phyloP scores from a whole-genome alignment of 2,888 invertebrate species.

The Drosophila melanosoma region DNA sequence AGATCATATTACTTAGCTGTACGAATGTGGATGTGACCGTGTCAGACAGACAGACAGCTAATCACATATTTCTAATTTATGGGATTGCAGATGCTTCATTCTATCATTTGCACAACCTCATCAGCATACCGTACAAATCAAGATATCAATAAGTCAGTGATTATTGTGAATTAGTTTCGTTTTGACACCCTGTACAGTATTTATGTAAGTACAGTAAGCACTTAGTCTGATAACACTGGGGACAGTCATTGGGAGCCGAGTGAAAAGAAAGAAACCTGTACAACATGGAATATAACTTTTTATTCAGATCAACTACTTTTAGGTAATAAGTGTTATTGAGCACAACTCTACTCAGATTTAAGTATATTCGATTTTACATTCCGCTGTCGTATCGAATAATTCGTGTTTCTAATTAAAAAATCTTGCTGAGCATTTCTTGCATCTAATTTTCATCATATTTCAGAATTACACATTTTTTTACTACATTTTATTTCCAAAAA shows the following conservation, averaged over 20 bases:
- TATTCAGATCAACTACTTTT: constrained; percentile 1
- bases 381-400: constrained; percentile 2
- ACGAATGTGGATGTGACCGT: neutral
- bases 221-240: neutral
- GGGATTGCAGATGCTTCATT: neutral
- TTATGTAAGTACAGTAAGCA: neutral
- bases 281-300: neutral
- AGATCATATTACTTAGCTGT: neutral
- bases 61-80: neutral
- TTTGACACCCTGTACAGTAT: neutral
- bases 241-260: neutral
- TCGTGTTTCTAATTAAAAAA: constrained; percentile 17
- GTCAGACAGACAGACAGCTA: neutral
- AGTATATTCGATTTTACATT: neutral
- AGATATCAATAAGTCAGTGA: neutral
- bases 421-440: constrained; percentile 2
- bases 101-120: neutral
- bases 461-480: constrained; percentile 20
- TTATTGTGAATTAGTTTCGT: neutral
- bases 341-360: neutral
- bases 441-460: constrained; percentile 19
- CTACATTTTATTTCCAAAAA: constrained; percentile 54
- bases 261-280: neutral
- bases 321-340: constrained; percentile 4
- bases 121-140: neutral